Percentiles rank a stretch among this genome's conserved stretches.
Conservation (phyloP, 2,888 invertebrate species). For the Dilophus febrilis region DNA sequence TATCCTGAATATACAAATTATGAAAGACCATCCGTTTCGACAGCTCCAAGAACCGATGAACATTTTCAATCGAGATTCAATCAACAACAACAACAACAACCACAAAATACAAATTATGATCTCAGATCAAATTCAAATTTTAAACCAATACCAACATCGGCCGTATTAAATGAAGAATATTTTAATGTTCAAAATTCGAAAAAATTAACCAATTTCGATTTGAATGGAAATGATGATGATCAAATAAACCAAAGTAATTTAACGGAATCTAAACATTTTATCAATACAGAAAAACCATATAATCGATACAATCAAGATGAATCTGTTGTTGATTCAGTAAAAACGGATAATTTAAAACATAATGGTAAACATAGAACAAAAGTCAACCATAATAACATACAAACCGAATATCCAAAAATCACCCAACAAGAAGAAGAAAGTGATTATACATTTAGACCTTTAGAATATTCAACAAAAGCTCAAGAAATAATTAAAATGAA, state of each 20-base stretch:
- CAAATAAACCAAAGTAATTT: too few species aligned
- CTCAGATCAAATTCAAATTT: slow-evolving; percentile 15
- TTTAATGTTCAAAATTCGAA: slow-evolving; percentile 15
- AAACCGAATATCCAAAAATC: background rate
- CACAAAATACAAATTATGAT: slow-evolving; percentile 10
- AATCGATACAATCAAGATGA: slow-evolving; percentile 27
- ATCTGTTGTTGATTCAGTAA: slow-evolving; percentile 8
- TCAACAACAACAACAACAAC: too few species aligned
- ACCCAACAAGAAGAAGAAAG: background rate
- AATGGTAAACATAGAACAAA: too few species aligned
- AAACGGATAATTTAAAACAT: background rate
- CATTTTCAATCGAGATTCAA: too few species aligned
- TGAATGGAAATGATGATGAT: background rate
- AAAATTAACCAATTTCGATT: slow-evolving; percentile 7
- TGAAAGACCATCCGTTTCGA: slow-evolving; percentile 12
- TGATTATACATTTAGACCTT: slow-evolving; percentile 16
- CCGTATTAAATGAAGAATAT: slow-evolving; percentile 25
- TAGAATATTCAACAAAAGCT: slow-evolving; percentile 6
- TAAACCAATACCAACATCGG: slow-evolving; percentile 16
- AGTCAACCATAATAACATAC: too few species aligned
- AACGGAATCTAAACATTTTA: too few species aligned
- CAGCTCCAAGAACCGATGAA: slow-evolving; percentile 11
- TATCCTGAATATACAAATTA: background rate
- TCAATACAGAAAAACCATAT: slow-evolving; percentile 16
- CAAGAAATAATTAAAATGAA: slow-evolving; percentile 28